Evolutionary conservation across 2,113 vertebrate species (phyloP), one percentile per base, ranked within the genome.

Genomic region (Atlantisia rogersi): DNA sequence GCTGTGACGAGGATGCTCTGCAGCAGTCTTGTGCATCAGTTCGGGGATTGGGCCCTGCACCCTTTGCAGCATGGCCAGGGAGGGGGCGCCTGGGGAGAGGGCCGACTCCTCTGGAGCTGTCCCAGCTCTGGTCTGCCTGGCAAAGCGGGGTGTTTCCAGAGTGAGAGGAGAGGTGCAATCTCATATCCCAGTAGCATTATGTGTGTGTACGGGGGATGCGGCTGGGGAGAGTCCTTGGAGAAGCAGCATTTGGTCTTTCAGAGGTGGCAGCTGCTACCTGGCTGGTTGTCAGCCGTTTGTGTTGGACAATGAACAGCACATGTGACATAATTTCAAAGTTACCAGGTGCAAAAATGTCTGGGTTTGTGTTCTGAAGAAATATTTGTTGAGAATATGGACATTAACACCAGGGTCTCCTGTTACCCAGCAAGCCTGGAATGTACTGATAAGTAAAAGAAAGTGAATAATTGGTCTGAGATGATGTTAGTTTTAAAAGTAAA

Each of bases 111-210:
- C 32, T 10, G 10, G 63, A 32, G 87, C 68, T 26, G 62, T 19
- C 44, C 31, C 59, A 25, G n/a, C 7, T 44, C 3, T 2, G 16
- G 42, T 53, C 50, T 15, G 0, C 5, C 28, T 28, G 74, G 28
- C 4, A 32, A 24, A 68, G 24, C 2, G 19, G 42, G 48, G 42
- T 5, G 8, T 69, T 53, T 32, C 31, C 74, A 25, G 4, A 1
- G 2, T 42, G 48, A 48, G 11, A 3, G 0, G 19, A 39, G 22
- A 37, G 59, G n/a, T 20, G 8, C 15, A 39, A 40, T 13, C 46
- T n/a, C 7, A 5, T 7, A 2, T 11, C 42, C 20, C 31, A 5
- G 0, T 7, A 42, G 44, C 32, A 21, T 0, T 6, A 6, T 1
- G 4, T 2, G 35, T 4, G 68, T 11, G 0, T 18, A 6, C 3